Conservation (phyloP, 2,888 invertebrate genomes). For the Acheta domesticus region DNA sequence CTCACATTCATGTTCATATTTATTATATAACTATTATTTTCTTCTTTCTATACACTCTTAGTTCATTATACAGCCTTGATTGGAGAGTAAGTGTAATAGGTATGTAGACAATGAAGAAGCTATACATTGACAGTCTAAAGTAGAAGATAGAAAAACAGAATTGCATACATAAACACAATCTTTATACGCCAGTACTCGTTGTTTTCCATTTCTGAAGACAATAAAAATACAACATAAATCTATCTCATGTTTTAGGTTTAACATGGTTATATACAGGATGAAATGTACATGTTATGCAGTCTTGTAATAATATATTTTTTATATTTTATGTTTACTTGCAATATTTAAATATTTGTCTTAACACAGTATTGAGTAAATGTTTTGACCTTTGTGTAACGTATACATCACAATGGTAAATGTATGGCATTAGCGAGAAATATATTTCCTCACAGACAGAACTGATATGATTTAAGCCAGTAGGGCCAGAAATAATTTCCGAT, state of each 20-base stretch:
- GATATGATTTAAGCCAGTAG: too few species aligned
- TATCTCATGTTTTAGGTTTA: neutral
- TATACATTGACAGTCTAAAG: slow-evolving; percentile 3
- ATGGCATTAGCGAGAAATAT: neutral
- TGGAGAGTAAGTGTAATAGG: neutral
- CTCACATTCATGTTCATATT: neutral
- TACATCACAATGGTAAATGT: neutral
- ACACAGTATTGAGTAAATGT: slow-evolving; percentile 18
- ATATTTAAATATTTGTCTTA: neutral
- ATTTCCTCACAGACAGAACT: too few species aligned
- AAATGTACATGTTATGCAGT: slow-evolving; percentile 18
- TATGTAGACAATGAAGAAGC: neutral
- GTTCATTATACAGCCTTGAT: slow-evolving; percentile 18
- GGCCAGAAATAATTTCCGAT: too few species aligned
- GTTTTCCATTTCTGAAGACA: slow-evolving; percentile 18
- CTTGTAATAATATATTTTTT: neutral
- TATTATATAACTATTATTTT: neutral
- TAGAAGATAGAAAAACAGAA: neutral
- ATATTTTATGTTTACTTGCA: neutral
- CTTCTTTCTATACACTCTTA: slow-evolving; percentile 3
- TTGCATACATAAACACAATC: neutral
- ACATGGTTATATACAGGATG: slow-evolving; percentile 11
- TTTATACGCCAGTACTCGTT: neutral
- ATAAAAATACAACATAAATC: neutral
- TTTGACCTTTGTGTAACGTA: slow-evolving; percentile 2